A percentile compares a stretch with the other conserved stretches of the same genome.
Evolutionary conservation across 1,140 invertebrate species (phyloP).

Genomic region (Stratiolaelaps scimitus): DNA sequence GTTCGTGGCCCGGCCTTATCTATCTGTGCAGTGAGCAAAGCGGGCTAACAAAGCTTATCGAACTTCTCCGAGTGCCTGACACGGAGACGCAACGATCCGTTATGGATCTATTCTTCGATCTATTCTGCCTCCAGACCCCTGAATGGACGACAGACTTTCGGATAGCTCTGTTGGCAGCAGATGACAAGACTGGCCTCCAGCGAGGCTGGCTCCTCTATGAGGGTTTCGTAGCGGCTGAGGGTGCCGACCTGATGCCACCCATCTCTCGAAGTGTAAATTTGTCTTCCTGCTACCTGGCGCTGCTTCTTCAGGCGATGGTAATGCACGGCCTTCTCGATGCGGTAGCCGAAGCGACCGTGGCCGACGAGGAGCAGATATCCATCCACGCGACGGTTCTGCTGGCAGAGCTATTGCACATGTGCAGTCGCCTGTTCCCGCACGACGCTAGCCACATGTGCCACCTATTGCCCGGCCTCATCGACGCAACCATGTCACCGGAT

Average conservation of each 20-base stretch:
- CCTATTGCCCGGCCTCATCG: conserved; percentile 2
- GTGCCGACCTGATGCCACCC: conserved; percentile 63
- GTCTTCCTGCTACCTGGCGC: conserved; percentile 73
- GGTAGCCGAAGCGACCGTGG: conserved; percentile 76
- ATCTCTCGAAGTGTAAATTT: conserved; percentile 61
- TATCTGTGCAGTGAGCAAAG: conserved; percentile 55
- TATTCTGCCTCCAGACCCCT: conserved; percentile 67
- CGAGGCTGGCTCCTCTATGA: conserved; percentile 74
- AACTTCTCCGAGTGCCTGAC: conserved; percentile 72
- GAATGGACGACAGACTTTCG: conserved; percentile 81
- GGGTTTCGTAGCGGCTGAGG: conserved; percentile 82
- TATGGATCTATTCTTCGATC: conserved; percentile 75
- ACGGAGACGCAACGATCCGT: conserved; percentile 74
- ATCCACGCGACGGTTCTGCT: conserved; percentile 76
- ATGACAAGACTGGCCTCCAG: conserved; percentile 47
- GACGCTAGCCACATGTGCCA: conserved; percentile 17
- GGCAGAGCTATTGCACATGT: conserved; percentile 69
- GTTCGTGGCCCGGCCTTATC: conserved; percentile 75
- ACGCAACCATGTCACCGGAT: conserved; percentile 19
- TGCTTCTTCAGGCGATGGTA: conserved; percentile 72
- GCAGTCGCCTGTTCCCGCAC: conserved; percentile 39
- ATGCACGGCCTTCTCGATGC: conserved; percentile 63
- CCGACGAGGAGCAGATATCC: conserved; percentile 65
- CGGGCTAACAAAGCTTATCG: conserved; percentile 62
- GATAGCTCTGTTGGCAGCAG: conserved; percentile 64